A percentile compares a stretch with the other conserved stretches of the same genome.
Evolutionary conservation across 2,888 invertebrate species (phyloP).

Genomic region (Cancer borealis): DNA sequence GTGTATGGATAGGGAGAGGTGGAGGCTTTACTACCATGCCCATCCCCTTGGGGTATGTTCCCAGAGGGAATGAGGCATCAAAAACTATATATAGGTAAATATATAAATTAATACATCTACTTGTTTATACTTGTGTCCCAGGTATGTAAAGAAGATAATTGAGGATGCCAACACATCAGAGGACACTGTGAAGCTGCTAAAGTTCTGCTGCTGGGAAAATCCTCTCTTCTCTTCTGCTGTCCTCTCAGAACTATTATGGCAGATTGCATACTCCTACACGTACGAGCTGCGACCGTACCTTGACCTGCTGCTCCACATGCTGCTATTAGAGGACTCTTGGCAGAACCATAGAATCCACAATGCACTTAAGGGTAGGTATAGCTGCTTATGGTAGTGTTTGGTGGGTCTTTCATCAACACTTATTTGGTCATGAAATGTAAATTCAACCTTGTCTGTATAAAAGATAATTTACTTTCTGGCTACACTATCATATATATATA

Average conservation of each 20-base stretch:
- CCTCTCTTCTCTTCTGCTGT: constrained; percentile 94
- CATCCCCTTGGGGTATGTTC: no score
- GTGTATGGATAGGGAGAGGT: no score
- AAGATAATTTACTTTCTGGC: no score
- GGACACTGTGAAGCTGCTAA: constrained; percentile 92
- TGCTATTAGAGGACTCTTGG: constrained; percentile 97
- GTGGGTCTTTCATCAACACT: not conserved
- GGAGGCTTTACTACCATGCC: no score
- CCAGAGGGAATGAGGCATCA: no score
- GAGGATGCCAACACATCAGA: constrained; percentile 96
- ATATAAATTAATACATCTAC: not conserved
- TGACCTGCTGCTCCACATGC: constrained; percentile 91
- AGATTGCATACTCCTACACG: constrained; percentile 90
- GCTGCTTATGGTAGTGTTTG: not conserved
- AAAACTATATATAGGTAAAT: no score
- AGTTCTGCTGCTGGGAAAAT: constrained; percentile 98
- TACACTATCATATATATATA: no score
- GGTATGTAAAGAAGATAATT: constrained; percentile 94
- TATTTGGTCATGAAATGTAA: no score
- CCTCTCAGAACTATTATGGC: constrained; percentile 93
- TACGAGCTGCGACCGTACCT: constrained; percentile 96
- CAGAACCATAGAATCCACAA: constrained; percentile 96
- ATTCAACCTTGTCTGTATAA: no score
- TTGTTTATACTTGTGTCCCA: constrained; percentile 68
- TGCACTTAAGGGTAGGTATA: constrained; percentile 88